Evolutionary conservation across 1,140 invertebrate species (phyloP), one percentile per base, ranked within the genome.

Genomic region (Lanistes nyassanus): DNA sequence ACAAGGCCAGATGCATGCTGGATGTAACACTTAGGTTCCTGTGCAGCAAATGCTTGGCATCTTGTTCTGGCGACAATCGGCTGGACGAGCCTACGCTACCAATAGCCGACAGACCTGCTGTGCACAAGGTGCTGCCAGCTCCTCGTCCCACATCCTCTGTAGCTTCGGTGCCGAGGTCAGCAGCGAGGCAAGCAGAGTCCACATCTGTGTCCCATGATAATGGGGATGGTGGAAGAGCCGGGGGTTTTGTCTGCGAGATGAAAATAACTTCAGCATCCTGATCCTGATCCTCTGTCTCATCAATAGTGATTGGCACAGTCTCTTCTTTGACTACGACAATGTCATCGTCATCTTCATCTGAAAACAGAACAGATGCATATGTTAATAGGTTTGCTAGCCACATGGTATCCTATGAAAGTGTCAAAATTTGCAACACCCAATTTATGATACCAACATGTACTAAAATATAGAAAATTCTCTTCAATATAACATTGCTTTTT

Each of bases 271-370:
- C 77, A 65, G 71, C 73, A 60, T 78, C 77, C 2, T 72, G 39
- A 36, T 71, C 68, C 13, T 66, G 37, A 42, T 36, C 42, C 29
- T 60, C 58, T 55, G 70, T 34, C 51, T 71, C 69, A 31, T 58
- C 29, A 62, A 60, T 60, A 23, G 56, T 60, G 56, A 60, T 58
- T 5, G 69, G 26, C 16, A 69, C 26, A 31, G 73, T 77, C 31
- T 78, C 77, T 42, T 74, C 74, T 29, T 75, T 72, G 9, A 78
- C 36, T 23, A 78, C 47, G 23, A 78, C 67, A 66, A 75, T 68
- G 64, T 78, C 77, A 72, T 78, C 77, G 58, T 75, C 76, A 66
- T 75, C 73, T 56, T 78, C 77, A 76, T 79, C 74, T 79, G 53
- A n/a, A 78, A 74, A 23, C 73, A n/a, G 34, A 58, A 58, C 36